Evolutionary conservation across 2,797 vertebrate genomes (phyloP).

Genomic region (Chiroxiphia lanceolata): DNA sequence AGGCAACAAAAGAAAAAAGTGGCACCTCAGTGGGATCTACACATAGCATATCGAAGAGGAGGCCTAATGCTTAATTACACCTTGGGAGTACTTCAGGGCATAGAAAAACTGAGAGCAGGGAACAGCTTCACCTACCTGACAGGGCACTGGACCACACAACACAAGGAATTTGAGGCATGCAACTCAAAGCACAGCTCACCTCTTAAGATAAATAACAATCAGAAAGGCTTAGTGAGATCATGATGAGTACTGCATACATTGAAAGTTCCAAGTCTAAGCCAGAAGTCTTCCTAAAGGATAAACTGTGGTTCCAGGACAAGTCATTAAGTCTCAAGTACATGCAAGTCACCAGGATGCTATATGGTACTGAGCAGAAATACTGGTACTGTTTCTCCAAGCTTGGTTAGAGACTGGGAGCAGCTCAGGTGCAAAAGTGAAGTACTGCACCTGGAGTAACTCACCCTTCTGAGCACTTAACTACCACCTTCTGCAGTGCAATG

Average conservation of each 20-base stretch:
- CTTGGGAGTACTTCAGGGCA: background rate
- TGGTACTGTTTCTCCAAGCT: background rate
- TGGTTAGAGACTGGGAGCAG: background rate
- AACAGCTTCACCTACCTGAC: background rate
- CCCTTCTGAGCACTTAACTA: background rate
- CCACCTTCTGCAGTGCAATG: background rate
- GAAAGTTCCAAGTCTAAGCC: background rate
- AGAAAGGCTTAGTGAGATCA: background rate
- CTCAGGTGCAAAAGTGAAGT: background rate
- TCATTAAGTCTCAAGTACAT: background rate
- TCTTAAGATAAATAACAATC: background rate
- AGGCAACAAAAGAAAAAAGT: background rate
- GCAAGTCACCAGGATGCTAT: rapidly evolving
- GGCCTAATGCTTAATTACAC: background rate
- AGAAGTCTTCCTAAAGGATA: background rate
- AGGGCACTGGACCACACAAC: background rate
- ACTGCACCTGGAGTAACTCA: background rate
- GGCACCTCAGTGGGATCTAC: background rate
- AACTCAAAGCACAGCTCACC: background rate
- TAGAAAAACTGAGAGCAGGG: background rate
- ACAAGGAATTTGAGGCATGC: background rate
- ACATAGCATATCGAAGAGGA: background rate
- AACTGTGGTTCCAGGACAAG: background rate
- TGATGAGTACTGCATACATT: background rate
- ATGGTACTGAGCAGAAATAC: background rate